phyloP scores from a whole-genome alignment of 2,797 vertebrate species.

The Typhlichthys subterraneus region DNA sequence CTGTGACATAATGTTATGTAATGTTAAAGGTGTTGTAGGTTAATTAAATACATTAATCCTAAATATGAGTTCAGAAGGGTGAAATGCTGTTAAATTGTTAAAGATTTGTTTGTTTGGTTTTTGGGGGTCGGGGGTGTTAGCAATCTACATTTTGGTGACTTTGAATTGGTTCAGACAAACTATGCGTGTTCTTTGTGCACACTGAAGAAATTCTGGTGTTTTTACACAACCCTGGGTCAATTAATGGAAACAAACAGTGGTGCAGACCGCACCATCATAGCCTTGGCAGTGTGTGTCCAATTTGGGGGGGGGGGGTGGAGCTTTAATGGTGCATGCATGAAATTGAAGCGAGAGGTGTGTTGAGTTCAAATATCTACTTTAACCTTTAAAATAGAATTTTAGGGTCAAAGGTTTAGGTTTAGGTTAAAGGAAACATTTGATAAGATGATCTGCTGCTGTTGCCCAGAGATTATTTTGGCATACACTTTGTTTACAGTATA shows the following conservation, averaged over 20 bases:
- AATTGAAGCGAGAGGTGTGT: constrained; percentile 13
- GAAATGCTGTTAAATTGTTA: too few relatives aligned
- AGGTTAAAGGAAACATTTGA: background rate
- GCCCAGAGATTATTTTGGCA: background rate
- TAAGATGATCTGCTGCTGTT: background rate
- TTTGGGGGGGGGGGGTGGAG: too few relatives aligned
- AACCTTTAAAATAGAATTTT: too few relatives aligned
- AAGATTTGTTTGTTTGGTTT: constrained; percentile 12
- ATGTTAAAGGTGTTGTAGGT: constrained; percentile 4
- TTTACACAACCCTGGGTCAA: too few relatives aligned
- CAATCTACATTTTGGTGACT: constrained; percentile 33
- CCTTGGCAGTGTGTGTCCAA: too few relatives aligned
- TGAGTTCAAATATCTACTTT: too few relatives aligned
- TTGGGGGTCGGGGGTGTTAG: constrained; percentile 24
- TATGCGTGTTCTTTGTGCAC: too few relatives aligned
- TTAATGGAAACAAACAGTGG: too few relatives aligned
- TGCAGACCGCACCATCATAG: too few relatives aligned
- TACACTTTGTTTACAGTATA: background rate
- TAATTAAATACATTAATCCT: constrained; percentile 1
- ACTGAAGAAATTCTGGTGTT: too few relatives aligned
- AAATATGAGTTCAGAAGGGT: constrained; percentile 1
- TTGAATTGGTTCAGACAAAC: constrained; percentile 9
- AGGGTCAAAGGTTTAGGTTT: too few relatives aligned
- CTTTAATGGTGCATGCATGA: constrained; percentile 11
- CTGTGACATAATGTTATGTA: constrained; percentile 13